These are phyloP conservation scores for Triplophysa tibetana DNA, from an alignment of 2,113 vertebrate genomes.

Conservation along the genomic window DNA sequence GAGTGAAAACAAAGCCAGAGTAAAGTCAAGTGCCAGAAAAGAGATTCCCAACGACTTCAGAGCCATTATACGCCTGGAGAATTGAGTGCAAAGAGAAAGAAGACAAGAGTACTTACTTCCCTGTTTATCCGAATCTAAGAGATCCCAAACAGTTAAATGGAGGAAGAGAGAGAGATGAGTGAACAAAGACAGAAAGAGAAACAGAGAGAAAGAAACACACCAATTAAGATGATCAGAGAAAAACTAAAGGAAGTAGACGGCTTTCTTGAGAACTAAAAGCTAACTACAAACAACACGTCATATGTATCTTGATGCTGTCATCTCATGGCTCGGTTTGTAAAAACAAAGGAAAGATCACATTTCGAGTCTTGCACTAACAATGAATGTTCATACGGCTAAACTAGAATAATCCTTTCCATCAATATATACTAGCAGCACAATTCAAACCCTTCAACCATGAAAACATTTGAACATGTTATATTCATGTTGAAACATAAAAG, in stretches of 20 bases:
- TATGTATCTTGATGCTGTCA: neutral
- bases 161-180: conserved; percentile 20
- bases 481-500: no score
- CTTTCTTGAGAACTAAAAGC: neutral
- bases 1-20: neutral
- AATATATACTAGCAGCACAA: no score
- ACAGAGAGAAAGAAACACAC: conserved; percentile 57
- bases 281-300: neutral
- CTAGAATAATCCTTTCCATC: no score
- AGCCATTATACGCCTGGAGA: conserved; percentile 1
- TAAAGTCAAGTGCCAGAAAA: neutral
- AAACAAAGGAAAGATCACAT: no score
- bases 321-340: no score
- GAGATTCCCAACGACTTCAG: neutral
- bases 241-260: neutral
- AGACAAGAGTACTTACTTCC: conserved; percentile 80
- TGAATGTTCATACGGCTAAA: no score
- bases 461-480: no score
- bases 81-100: conserved; percentile 10
- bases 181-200: conserved; percentile 41
- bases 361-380: no score
- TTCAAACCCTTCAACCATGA: no score
- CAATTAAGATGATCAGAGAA: conserved; percentile 67
- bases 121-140: conserved; percentile 84
- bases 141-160: conserved; percentile 59